Base-by-base conservation (phyloP, 2,797 vertebrate genomes). In the Alexandromys oeconomus region DNA sequence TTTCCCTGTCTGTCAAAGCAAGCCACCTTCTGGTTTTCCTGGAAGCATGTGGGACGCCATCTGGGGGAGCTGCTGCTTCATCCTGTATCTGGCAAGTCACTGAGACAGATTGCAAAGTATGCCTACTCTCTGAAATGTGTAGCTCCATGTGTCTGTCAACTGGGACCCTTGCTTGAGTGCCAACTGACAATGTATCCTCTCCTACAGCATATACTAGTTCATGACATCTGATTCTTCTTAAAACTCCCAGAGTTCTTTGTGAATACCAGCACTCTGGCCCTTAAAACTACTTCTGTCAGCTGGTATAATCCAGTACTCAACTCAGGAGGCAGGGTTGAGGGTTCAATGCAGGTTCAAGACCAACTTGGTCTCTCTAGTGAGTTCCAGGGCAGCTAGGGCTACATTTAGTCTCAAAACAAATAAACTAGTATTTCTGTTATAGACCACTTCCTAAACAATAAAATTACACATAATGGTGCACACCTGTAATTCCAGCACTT, bases 21-120 rank as follows among this genome's bases (percentile, higher is more conserved):
- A 96, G 97, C 74, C 69, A 92, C 95, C 54, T 9, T 91, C 97
- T 97, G 96, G 81, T 93, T 96, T 97, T 97, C 94, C 96, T 97
- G 80, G 97, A 97, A 98, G 96, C 96, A 96, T 40, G 88, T 94
- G 89, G 69, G n/a, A 69, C 37, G 81, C 97, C 97, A 98, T 97
- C 96, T 97, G 97, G 94, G 95, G 90, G 91, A 97, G 94, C 96
- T 96, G 96, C 96, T 95, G 78, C 88, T 82, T 97, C 87, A 89
- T 96, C 90, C 86, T 95, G n/a, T 87, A 91, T 91, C 94, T 97
- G 97, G 90, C 94, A 90, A 96, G 82, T 73, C 71, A 59, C 82
- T 46, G 3, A 87, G 90, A 97, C 97, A 97, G 97, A 97, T 71
- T 97, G 95, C 92, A 96, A 93, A 95, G 65, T 61, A 89, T 87